Base-by-base conservation (phyloP, 1,140 invertebrate species). In the Cylas formicarius region DNA sequence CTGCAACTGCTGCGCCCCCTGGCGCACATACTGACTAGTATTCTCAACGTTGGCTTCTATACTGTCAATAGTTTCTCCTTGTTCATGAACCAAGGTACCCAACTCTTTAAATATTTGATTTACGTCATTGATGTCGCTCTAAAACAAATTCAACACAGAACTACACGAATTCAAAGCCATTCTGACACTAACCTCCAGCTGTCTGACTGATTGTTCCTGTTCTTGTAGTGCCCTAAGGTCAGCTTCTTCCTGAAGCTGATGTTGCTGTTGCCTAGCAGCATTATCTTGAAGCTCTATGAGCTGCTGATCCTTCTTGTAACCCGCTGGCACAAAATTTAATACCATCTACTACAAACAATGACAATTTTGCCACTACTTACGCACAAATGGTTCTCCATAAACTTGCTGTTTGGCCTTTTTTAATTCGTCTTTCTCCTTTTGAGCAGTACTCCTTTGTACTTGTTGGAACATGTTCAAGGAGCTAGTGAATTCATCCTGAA, bases 51-150 rank as follows among this genome's bases (percentile, higher is more conserved):
- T 90, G 1, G 92, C 88, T 72, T 99, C 95, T 61, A 99, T 99
- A 21, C 89, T 95, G 64, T 97, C 93, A 39, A 99, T 81, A 3
- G 90, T 79, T 57, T 94, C 84, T n/a, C 92, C 93, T 70, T 99
- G 96, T 49, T 97, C 89, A 65, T 98, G 93, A 11, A 99, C 93
- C 66, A 99, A 73, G 32, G 88, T 80, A 3, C 93, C 95, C 32
- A 99, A 73, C 63, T 98, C 94, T 74, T 94, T 97, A 68, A 98
- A 99, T 57, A 99, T 98, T 70, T 96, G 84, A 71, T 98, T 98
- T 10, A 98, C 92, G 62, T 93, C 90, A 53, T 80, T 78, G 55
- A 98, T 97, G 68, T 97, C 90, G 56, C 73, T 82, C 87, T 95
- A 70, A 55, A 75, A 65, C 61, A 59, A 55, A 61, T 31, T 17